Conservation (phyloP, 2,888 invertebrate species). For the Drosophila prostipennis region DNA sequence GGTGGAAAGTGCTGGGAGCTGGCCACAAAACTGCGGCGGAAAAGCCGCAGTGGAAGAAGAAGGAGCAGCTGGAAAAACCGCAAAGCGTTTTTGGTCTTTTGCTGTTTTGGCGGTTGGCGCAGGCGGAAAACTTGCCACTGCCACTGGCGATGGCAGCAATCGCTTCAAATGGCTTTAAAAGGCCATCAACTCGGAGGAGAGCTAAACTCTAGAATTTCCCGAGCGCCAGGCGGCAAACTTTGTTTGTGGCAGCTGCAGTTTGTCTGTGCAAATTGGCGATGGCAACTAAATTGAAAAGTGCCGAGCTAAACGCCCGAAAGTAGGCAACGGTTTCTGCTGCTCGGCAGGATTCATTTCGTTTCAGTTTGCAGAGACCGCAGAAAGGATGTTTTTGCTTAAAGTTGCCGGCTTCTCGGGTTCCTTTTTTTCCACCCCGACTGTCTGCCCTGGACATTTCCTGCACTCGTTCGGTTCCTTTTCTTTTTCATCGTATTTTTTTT, state of each 20-base stretch:
- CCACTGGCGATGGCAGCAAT: constrained; percentile 29
- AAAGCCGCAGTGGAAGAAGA: constrained; percentile 40
- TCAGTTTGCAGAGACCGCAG: constrained; percentile 39
- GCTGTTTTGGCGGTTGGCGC: constrained; percentile 32
- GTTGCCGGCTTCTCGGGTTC: constrained; percentile 4
- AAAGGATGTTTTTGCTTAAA: constrained; percentile 57
- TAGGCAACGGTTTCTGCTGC: constrained; percentile 64
- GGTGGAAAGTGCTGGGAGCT: constrained; percentile 31
- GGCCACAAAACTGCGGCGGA: constrained; percentile 43
- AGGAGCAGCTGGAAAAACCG: constrained; percentile 44
- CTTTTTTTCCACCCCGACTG: not conserved
- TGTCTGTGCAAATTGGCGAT: constrained; percentile 75
- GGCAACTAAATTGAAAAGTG: constrained; percentile 74
- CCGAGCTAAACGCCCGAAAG: constrained; percentile 62
- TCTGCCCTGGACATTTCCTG: constrained; percentile 54
- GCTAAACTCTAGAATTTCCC: constrained; percentile 58
- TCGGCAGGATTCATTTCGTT: constrained; percentile 24
- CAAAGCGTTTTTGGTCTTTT: constrained; percentile 48
- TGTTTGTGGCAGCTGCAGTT: constrained; percentile 67
- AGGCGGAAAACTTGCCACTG: constrained; percentile 38
- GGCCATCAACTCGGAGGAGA: constrained; percentile 65
- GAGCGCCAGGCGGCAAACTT: constrained; percentile 44
- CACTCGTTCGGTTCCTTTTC: constrained; percentile 11
- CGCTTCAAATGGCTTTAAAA: constrained; percentile 72
- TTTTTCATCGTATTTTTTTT: constrained; percentile 2